A percentile compares a stretch with the other conserved stretches of the same genome.
Conservation (phyloP, 1,140 invertebrate species). For the Chrysoperla carnea region DNA sequence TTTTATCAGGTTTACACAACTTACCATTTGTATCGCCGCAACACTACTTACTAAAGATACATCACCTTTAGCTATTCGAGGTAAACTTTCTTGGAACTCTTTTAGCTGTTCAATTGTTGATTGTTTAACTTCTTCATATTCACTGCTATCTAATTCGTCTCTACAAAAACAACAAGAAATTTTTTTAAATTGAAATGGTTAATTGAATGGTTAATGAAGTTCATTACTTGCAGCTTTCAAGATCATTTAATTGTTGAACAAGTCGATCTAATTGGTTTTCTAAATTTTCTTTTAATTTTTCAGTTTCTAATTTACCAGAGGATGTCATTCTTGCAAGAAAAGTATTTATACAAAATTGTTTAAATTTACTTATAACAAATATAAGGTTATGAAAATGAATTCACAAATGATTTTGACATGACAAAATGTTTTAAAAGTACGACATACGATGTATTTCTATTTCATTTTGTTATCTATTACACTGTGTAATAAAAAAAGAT, state of each 20-base stretch:
- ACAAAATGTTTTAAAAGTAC: background rate
- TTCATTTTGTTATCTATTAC: too few species aligned
- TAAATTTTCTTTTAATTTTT: constrained; percentile 46
- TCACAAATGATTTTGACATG: background rate
- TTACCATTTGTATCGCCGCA: constrained; percentile 19
- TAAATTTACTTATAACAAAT: background rate
- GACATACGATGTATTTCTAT: too few species aligned
- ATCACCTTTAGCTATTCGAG: constrained; percentile 46
- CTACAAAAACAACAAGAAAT: constrained; percentile 23
- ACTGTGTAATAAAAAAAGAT: too few species aligned
- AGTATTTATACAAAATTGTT: background rate
- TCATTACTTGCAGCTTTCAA: constrained; percentile 54
- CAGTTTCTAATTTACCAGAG: constrained; percentile 20
- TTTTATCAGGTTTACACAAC: constrained; percentile 1
- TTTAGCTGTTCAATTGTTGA: constrained; percentile 59
- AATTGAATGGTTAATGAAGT: constrained; percentile 1
- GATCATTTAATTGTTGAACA: constrained; percentile 50
- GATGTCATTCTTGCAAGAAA: constrained; percentile 12
- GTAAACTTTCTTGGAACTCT: constrained; percentile 51
- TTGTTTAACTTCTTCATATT: constrained; percentile 52
- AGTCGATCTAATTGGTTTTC: constrained; percentile 54
- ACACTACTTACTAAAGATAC: constrained; percentile 44
- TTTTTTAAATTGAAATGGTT: background rate
- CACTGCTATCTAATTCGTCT: constrained; percentile 39
- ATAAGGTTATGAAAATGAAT: background rate